phyloP scores from a whole-genome alignment of 1,140 invertebrate genomes.

The Pseudomyrmex flavicornis region DNA sequence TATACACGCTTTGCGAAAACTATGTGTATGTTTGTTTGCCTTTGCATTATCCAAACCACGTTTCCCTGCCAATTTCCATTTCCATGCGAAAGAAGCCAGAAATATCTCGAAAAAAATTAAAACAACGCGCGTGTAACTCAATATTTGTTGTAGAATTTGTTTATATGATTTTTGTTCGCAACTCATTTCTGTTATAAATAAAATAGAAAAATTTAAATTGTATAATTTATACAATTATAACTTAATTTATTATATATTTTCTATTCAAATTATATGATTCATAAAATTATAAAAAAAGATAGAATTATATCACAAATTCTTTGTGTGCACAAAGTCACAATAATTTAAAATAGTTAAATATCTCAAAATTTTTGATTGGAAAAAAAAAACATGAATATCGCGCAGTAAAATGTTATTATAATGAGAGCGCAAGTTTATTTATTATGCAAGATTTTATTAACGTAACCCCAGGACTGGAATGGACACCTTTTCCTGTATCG shows the following conservation, averaged over 20 bases:
- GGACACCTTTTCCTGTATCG: neutral
- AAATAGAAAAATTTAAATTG: too few relatives aligned
- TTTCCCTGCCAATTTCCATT: neutral
- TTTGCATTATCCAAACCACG: conserved; percentile 11
- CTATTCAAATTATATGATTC: neutral
- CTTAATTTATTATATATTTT: too few relatives aligned
- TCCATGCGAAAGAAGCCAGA: neutral
- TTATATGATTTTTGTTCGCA: neutral
- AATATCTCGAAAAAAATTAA: neutral
- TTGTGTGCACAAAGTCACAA: neutral
- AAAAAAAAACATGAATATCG: neutral
- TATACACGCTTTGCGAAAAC: neutral
- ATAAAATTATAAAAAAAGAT: neutral
- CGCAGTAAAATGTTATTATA: too few relatives aligned
- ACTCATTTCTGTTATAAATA: too few relatives aligned
- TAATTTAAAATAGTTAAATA: neutral
- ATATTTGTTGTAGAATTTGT: neutral
- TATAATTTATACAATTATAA: too few relatives aligned
- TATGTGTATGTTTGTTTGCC: neutral
- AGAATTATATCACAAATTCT: neutral
- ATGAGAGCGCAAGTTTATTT: too few relatives aligned
- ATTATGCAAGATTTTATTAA: too few relatives aligned
- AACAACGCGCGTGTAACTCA: neutral
- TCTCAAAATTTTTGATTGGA: neutral
- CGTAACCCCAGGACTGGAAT: neutral